phyloP scores from a whole-genome alignment of 2,888 invertebrate species.

The Elmis aenea region DNA sequence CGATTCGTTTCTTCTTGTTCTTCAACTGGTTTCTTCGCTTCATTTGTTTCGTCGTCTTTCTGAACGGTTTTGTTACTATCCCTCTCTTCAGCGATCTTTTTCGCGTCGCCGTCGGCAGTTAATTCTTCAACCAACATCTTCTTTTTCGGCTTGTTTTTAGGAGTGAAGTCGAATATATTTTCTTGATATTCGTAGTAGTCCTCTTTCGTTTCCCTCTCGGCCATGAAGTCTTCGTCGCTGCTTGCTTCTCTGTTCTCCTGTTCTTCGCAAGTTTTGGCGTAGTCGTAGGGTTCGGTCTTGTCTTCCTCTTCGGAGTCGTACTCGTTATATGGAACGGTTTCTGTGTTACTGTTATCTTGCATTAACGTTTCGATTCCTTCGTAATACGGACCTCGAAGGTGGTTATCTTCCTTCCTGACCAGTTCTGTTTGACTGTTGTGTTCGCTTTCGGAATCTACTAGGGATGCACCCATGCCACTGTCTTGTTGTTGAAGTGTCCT shows the following conservation, averaged over 20 bases:
- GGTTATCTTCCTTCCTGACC: not conserved
- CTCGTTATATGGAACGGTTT: conserved; percentile 5
- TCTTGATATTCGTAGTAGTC: conserved; percentile 35
- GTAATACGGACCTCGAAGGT: not conserved
- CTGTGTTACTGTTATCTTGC: too few relatives aligned
- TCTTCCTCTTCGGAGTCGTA: conserved; percentile 3
- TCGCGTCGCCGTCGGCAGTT: conserved; percentile 12
- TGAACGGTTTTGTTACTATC: conserved; percentile 5
- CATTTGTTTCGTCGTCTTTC: conserved; percentile 9
- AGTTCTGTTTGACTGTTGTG: conserved; percentile 7
- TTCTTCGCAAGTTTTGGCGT: conserved; percentile 13
- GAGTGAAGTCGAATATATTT: conserved; percentile 38
- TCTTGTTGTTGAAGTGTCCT: conserved; percentile 27
- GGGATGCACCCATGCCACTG: conserved; percentile 41
- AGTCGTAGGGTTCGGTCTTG: conserved; percentile 6
- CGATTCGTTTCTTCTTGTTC: conserved; percentile 3
- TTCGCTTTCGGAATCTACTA: conserved; percentile 36
- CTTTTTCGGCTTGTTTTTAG: conserved; percentile 13
- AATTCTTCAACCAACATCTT: conserved; percentile 26
- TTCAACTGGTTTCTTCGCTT: conserved; percentile 13
- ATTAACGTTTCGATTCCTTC: not conserved
- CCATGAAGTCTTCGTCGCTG: conserved; percentile 34
- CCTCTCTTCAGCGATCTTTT: conserved; percentile 4
- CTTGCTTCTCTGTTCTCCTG: conserved; percentile 8
- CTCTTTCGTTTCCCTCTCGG: conserved; percentile 31